Base-by-base conservation (phyloP, 2,113 vertebrate genomes). In the Neodon shergylaensis region DNA sequence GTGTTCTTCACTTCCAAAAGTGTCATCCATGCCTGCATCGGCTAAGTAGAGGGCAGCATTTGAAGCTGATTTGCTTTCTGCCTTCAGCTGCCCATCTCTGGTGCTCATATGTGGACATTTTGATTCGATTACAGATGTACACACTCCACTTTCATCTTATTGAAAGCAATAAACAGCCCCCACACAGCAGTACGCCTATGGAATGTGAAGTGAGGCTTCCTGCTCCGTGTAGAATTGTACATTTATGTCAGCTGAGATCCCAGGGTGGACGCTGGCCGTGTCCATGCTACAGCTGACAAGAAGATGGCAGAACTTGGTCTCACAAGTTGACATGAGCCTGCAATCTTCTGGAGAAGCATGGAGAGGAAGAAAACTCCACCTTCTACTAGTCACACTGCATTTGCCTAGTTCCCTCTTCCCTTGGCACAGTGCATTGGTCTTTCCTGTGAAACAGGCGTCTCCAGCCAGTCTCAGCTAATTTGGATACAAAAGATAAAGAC, bases 1-100 rank as follows among this genome's bases (percentile, higher is more conserved):
- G 36, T 88, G 36, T 68, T 89, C 93, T 91, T 92, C 52, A 70
- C 52, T 94, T 90, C 81, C 81, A 36, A 93, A 73, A 94, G 68
- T 86, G 21, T 93, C 87, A 91, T 89, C 47, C 47, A 4, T 83
- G 26, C 79, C 76, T 86, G 9, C 74, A 28, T n/a, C 74, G n/a
- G 78, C 14, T 87, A 70, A 77, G 54, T 47, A 44, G 82, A 84
- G 33, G 61, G 17, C 31, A 49, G 19, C 95, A 90, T 52, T 79
- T 93, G 39, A n/a, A 1, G n/a, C 42, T 86, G 68, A 54, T 86
- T 92, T 26, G 44, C n/a, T 88, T 86, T 86, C 47, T 77, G 61
- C 19, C 7, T 86, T 52, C 84, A 72, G 36, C 24, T 90, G 77
- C 85, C 72, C 74, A 12, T 95, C 73, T 91, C 42, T 78, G 42